Percentiles rank a stretch among this genome's conserved stretches.
Evolutionary conservation across 2,888 invertebrate genomes (phyloP).

Genomic region (Hyles lineata): DNA sequence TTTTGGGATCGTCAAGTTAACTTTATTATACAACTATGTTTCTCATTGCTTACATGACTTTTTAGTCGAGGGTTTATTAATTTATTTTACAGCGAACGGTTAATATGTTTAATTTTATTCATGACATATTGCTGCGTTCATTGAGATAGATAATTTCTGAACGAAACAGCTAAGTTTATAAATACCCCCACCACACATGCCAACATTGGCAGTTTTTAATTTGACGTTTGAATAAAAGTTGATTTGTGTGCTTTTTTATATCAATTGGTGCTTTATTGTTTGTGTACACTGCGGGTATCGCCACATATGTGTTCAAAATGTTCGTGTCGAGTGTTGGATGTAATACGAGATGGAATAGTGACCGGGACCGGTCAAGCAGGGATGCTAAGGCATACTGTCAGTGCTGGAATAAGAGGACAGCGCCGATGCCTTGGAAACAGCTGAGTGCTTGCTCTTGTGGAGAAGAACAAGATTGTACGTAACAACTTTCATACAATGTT

Average conservation of each 20-base stretch:
- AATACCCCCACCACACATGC: slow-evolving; percentile 14
- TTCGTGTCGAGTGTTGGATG: slow-evolving; percentile 36
- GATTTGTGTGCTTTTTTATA: background rate
- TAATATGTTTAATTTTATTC: background rate
- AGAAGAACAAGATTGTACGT: slow-evolving; percentile 76
- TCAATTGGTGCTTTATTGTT: slow-evolving; percentile 9
- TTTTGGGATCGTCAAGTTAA: background rate
- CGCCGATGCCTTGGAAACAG: slow-evolving; percentile 60
- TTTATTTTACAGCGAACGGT: background rate
- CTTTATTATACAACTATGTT: background rate
- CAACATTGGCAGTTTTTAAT: slow-evolving; percentile 12
- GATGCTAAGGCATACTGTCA: slow-evolving; percentile 68
- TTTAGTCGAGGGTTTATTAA: background rate
- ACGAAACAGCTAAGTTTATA: slow-evolving; percentile 12
- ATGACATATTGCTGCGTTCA: background rate
- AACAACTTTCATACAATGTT: no score
- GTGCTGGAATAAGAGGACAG: slow-evolving; percentile 60
- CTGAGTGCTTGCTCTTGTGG: slow-evolving; percentile 79
- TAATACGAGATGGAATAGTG: slow-evolving; percentile 35
- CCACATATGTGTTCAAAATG: slow-evolving; percentile 35
- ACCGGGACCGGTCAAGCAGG: slow-evolving; percentile 36
- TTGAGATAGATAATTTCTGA: background rate
- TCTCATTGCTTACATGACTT: background rate
- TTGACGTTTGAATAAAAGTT: slow-evolving; percentile 8
- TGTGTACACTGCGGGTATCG: background rate